phyloP scores from a whole-genome alignment of 2,113 vertebrate species.

The Vulpes lagopus region DNA sequence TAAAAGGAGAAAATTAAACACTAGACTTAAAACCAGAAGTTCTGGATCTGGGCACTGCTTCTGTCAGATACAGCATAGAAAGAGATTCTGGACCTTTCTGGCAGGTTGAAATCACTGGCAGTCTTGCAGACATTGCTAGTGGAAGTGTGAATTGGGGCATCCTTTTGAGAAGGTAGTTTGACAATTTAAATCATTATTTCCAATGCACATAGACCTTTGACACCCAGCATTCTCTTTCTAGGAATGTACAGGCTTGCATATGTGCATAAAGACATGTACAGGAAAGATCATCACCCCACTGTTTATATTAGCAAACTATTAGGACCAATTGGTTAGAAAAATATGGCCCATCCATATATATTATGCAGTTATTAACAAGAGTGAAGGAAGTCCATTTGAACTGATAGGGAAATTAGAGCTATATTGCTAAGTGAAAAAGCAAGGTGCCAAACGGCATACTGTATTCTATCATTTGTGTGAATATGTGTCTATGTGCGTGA shows the following conservation, averaged over 20 bases:
- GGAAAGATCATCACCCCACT: neutral
- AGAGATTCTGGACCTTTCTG: neutral
- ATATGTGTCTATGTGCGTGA: neutral
- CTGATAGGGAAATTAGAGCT: neutral
- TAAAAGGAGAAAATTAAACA: neutral
- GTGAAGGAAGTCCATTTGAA: neutral
- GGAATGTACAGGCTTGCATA: neutral
- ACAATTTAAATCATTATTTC: neutral
- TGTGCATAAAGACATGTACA: neutral
- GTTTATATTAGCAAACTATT: neutral
- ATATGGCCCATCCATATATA: neutral
- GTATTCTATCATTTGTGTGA: neutral
- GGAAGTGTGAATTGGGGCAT: neutral
- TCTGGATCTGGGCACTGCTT: neutral
- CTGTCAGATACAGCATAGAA: neutral
- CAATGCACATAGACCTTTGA: neutral
- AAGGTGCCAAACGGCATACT: neutral
- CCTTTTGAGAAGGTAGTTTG: neutral
- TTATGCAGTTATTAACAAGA: neutral
- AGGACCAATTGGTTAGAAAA: neutral
- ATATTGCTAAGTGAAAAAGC: neutral
- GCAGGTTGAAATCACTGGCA: neutral
- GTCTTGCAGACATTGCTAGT: neutral
- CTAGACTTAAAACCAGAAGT: neutral
- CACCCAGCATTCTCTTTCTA: neutral